These are phyloP conservation scores for Fabriciana adippe DNA, from an alignment of 2,888 invertebrate species.

Conservation along the genomic window DNA sequence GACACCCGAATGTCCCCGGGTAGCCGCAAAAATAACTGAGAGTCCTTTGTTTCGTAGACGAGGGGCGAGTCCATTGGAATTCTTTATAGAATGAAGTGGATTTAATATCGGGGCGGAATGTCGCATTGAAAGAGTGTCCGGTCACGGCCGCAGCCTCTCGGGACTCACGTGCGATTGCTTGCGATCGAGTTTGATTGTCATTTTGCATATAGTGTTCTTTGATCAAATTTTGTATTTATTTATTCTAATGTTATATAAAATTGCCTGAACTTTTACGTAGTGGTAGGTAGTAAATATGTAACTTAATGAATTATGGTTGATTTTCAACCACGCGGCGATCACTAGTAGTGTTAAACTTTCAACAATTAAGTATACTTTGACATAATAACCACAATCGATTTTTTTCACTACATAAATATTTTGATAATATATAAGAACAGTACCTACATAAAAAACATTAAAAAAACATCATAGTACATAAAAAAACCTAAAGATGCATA, in stretches of 20 bases:
- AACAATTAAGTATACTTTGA: too few species aligned
- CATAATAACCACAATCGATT: too few species aligned
- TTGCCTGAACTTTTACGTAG: too few species aligned
- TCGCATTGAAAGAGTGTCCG: constrained; percentile 62
- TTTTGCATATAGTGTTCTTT: constrained; percentile 18
- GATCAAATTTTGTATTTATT: background rate
- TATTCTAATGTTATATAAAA: too few species aligned
- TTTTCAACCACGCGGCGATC: too few species aligned
- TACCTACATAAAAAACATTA: too few species aligned
- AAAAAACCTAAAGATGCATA: constrained; percentile 16
- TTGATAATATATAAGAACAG: too few species aligned
- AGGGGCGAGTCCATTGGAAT: constrained; percentile 68
- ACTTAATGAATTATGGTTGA: too few species aligned
- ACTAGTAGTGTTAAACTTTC: too few species aligned
- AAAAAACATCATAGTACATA: background rate
- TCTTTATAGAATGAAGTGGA: constrained; percentile 75
- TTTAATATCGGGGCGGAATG: constrained; percentile 78
- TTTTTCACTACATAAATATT: too few species aligned
- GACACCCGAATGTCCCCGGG: constrained; percentile 30
- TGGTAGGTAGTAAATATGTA: too few species aligned
- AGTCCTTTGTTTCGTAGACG: constrained; percentile 44
- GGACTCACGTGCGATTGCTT: constrained; percentile 35
- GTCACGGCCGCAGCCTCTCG: constrained; percentile 20
- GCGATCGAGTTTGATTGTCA: constrained; percentile 27
- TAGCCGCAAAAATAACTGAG: constrained; percentile 37